Base-by-base conservation (phyloP, 2,888 invertebrate species). In the Rhopalosiphum nymphaeae region DNA sequence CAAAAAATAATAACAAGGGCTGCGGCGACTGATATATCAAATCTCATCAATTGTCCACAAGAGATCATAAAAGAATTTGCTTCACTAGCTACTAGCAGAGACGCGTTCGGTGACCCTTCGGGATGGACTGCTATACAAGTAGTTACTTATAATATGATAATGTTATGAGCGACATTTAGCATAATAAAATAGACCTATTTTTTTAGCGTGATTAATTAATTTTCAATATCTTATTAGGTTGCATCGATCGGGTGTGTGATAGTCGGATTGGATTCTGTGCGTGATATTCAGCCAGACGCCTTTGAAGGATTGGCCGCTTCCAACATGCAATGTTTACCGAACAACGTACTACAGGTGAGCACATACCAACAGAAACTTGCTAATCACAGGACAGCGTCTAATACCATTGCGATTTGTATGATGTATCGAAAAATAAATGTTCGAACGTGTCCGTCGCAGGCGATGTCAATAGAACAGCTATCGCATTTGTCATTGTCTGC, bases 61-160 rank as follows among this genome's bases (percentile, higher is more conserved):
- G 95, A 95, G 26, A 95, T 95, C 7, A 53, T 95, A 16, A 92
- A 84, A 84, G 95, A 95, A 49, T 94, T 95, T 13, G 95, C 95
- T 0, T 94, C 57, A 36, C 89, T 95, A 13, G 95, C 95, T 13
- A 94, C 90, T 9, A 95, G 94, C 67, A 94, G 94, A 36, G 87
- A 94, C 42, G 95, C 95, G 7, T 95, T 95, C 94, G 95, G 95
- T 87, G 90, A 95, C 57, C 95, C 95, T 25, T 95, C 94, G 29
- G 94, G 92, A 44, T 95, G 95, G 95, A 95, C 95, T 29, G 95
- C 95, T 46, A 95, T 95, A 42, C 95, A 95, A 94, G 95, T 95
- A 36, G 13, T 91, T 94, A 42, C 21, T 7, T 46, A 46, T 46
- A 21, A 53, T 53, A 21, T 21, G 21, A 53, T 53, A 21, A 5